These are phyloP conservation scores for Aplodontia rufa DNA, from an alignment of 2,113 vertebrate species.

Conservation along the genomic window DNA sequence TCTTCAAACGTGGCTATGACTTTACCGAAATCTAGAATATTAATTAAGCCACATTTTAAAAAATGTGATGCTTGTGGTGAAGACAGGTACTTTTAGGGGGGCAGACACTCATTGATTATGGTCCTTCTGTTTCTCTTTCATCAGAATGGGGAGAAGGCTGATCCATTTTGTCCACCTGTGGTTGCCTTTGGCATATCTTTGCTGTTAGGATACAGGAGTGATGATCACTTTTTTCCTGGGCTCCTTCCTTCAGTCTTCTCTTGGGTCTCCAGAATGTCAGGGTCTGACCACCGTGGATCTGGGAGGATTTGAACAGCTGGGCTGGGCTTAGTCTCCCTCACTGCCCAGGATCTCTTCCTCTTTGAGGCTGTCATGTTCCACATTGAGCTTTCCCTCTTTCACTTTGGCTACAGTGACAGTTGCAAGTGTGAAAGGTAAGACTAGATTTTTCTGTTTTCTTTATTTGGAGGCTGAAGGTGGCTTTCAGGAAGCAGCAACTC, in stretches of 20 bases:
- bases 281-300: not conserved
- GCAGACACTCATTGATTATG: fast-evolving
- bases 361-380: not conserved
- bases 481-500: not conserved
- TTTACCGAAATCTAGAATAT: not conserved
- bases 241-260: not conserved
- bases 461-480: not conserved
- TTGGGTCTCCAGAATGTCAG: not conserved
- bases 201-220: not conserved
- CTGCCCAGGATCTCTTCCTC: not conserved
- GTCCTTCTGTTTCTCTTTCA: not conserved
- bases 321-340: not conserved
- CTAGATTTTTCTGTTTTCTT: not conserved
- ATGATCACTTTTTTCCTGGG: not conserved
- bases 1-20: not conserved
- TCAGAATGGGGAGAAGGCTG: not conserved
- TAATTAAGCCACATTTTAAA: not conserved
- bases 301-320: not conserved
- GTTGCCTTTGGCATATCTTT: not conserved
- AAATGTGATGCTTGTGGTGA: fast-evolving
- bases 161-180: too few relatives aligned
- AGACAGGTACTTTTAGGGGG: too few relatives aligned
- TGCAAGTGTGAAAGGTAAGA: not conserved
- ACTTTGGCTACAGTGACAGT: not conserved
- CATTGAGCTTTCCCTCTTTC: not conserved